Evolutionary conservation across 2,888 invertebrate genomes (phyloP), one percentile per base, ranked within the genome.

Genomic region (Thera britannica): DNA sequence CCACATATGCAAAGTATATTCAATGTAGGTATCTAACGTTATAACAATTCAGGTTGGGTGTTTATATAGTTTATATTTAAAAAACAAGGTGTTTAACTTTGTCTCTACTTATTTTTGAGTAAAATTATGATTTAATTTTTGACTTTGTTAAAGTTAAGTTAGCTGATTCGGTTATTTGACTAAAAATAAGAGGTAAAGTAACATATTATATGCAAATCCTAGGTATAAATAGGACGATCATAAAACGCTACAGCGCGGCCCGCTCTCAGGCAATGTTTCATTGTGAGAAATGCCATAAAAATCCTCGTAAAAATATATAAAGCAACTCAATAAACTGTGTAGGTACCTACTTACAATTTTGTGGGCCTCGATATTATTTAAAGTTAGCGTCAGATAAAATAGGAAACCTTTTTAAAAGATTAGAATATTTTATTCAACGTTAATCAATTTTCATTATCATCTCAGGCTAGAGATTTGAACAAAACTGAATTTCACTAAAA

Each of bases 231-330:
- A 80, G 77, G 71, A 75, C 71, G 73, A 70, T 79, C 82, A 86
- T 88, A 86, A 88, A 88, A 87, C 77, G 83, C 80, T 80, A 79
- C 75, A 77, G 79, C 75, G 79, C 75, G 71, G 75, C 78, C 79
- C 76, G 78, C 77, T 85, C 79, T 73, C 79, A 77, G 74, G 83
- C 83, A 84, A 85, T 88, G 84, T 87, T 90, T 90, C 86, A 89
- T 89, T 90, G 88, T 89, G 86, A 83, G 85, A 87, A 87, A 85
- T 83, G 84, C 85, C 77, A 86, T 90, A 89, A 90, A 85, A 90
- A 85, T 89, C 72, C 83, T 85, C 89, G 84, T 90, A 89, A 90
- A 90, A 88, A 87, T 87, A 82, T 88, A 89, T 87, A 90, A 89
- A 86, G 86, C 86, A 86, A 85, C 88, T 89, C 86, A 87, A 90